These are phyloP conservation scores for Hemiprocne comata DNA, from an alignment of 2,113 vertebrate genomes.

Conservation along the genomic window DNA sequence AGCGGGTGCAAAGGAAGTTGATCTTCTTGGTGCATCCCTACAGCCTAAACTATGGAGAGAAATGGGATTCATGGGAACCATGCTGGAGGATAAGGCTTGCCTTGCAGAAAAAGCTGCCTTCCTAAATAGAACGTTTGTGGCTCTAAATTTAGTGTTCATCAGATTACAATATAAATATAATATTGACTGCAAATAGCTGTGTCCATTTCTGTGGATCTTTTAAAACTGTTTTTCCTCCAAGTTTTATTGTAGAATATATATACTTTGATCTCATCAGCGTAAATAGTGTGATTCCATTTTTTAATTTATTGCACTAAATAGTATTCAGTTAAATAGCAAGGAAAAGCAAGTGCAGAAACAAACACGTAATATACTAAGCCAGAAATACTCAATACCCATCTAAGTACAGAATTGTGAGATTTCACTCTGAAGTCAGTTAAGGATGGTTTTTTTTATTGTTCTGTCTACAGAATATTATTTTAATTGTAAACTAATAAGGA, in stretches of 20 bases:
- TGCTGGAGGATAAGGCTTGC: neutral
- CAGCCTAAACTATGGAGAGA: neutral
- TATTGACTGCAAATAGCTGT: neutral
- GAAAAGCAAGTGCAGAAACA: neutral
- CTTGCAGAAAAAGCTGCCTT: neutral
- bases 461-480: neutral
- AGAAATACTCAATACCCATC: neutral
- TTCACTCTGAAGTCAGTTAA: neutral
- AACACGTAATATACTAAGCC: neutral
- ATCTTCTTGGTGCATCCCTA: neutral
- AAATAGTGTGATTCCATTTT: neutral
- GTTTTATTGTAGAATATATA: neutral
- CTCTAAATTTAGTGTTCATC: neutral
- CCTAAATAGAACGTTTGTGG: neutral
- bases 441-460: neutral
- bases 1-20: neutral
- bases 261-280: neutral
- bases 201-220: neutral
- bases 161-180: neutral
- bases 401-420: neutral
- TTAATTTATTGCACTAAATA: neutral
- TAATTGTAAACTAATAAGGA: neutral
- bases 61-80: neutral
- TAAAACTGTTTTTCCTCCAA: neutral
- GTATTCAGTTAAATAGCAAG: neutral